Evolutionary conservation across 2,113 vertebrate genomes (phyloP), one percentile per base, ranked within the genome.

Genomic region (Triplophysa dalaica): DNA sequence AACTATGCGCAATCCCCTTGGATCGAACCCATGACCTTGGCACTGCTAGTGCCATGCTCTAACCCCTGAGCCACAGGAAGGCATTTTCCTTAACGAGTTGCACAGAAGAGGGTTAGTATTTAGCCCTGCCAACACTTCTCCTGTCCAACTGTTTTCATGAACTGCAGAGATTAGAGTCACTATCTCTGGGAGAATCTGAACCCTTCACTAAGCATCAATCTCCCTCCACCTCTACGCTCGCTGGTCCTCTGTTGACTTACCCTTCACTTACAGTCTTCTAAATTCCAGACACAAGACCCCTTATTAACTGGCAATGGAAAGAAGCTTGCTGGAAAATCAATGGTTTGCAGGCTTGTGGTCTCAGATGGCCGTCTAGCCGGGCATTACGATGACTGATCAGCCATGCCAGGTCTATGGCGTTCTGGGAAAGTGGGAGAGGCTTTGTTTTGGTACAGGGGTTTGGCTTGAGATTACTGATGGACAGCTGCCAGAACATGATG

Each of bases 251-350:
- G 78, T 78, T 75, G 69, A 75, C 76, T 78, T 62, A 58, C 69
- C 69, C 65, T 81, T 78, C 70, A 50, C 43, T 69, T 66, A 61
- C 70, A 41, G 52, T 50, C 65, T 78, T 81, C 41, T 21, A 43
- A 80, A 80, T 26, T 61, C 11, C 10, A 61, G 48, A 81, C 75
- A 62, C 79, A 63, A 75, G 67, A 81, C 67, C 54, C 24, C 79
- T 81, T 82, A 85, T 85, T 85, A 83, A 79, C 68, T 73, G 75
- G 77, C 78, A 33, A 45, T 69, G 33, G 52, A 72, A 61, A 74
- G 81, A 83, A 82, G 73, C 56, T 72, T 68, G 62, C 72, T 63
- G 72, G 79, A 83, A 84, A 83, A 81, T 86, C 84, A 67, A 83
- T 83, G 79, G 70, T 24, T 69, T 76, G 50, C 54, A 70, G 48